A percentile compares a stretch with the other conserved stretches of the same genome.
Evolutionary conservation across 2,888 invertebrate genomes (phyloP).

Genomic region (Coelogynopora nodosa): DNA sequence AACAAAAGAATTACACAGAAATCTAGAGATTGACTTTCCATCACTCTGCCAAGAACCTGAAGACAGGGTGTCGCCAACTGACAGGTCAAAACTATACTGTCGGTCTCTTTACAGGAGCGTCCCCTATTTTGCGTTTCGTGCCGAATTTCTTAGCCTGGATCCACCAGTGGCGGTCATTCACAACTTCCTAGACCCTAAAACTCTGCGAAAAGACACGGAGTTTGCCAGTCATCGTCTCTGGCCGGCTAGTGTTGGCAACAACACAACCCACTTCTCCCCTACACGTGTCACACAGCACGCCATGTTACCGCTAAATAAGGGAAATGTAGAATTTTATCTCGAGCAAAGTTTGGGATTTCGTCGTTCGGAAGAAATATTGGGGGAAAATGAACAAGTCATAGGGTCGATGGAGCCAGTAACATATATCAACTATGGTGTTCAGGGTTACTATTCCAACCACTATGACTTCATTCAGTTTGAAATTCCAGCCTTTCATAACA

Average conservation of each 20-base stretch:
- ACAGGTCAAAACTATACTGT: not conserved
- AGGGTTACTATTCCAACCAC: not conserved
- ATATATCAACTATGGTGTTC: not conserved
- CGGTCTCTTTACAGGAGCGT: not conserved
- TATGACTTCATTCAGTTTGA: not conserved
- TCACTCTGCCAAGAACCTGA: not conserved
- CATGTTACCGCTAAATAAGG: not conserved
- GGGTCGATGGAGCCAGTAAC: not conserved
- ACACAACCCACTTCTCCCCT: not conserved
- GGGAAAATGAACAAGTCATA: not conserved
- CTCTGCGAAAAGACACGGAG: not conserved
- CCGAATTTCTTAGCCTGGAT: not conserved
- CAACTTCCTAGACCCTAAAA: not conserved
- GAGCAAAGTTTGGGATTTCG: not conserved
- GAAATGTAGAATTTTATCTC: not conserved
- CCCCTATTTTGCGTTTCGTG: not conserved
- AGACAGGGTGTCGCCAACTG: not conserved
- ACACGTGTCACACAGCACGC: not conserved
- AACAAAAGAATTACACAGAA: not conserved
- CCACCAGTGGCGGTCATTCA: not conserved
- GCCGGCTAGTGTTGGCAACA: not conserved
- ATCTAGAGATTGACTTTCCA: not conserved
- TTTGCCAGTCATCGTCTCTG: not conserved
- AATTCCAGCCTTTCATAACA: not conserved
- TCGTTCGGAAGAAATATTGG: not conserved